Evolutionary conservation across 2,113 vertebrate genomes (phyloP).

Genomic region (Solenodon paradoxus): DNA sequence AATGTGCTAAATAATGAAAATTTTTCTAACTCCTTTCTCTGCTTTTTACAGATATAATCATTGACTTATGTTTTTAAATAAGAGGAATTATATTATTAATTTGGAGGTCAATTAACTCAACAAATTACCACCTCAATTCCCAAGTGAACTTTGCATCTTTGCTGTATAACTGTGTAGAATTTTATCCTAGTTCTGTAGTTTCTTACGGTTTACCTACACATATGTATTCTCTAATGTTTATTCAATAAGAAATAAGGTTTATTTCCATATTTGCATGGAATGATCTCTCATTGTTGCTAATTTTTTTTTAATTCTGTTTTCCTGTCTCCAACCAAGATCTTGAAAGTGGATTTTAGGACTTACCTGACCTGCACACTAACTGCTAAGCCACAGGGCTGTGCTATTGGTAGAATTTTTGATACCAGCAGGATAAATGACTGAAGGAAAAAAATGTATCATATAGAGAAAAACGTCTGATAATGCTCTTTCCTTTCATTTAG

Average conservation of each 20-base stretch:
- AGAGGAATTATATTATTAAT: neutral
- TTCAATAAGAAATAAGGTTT: neutral
- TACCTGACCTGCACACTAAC: too few relatives aligned
- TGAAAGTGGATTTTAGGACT: too few relatives aligned
- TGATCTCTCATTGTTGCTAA: neutral
- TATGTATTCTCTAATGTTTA: neutral
- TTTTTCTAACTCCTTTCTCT: neutral
- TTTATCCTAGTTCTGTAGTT: neutral
- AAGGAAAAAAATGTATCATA: neutral
- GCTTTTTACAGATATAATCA: neutral
- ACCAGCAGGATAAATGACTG: neutral
- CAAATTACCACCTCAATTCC: neutral
- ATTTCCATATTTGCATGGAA: neutral
- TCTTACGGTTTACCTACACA: neutral
- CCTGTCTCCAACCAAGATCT: too few relatives aligned
- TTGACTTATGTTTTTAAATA: neutral
- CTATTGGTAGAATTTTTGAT: neutral
- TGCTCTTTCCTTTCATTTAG: neutral
- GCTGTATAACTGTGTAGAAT: neutral
- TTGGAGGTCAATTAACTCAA: neutral
- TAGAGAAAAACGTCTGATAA: neutral
- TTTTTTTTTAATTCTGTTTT: too few relatives aligned
- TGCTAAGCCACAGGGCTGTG: too few relatives aligned
- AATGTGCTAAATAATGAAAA: neutral
- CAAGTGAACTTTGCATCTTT: neutral